phyloP scores from a whole-genome alignment of 2,113 vertebrate species.

The Gobius niger region DNA sequence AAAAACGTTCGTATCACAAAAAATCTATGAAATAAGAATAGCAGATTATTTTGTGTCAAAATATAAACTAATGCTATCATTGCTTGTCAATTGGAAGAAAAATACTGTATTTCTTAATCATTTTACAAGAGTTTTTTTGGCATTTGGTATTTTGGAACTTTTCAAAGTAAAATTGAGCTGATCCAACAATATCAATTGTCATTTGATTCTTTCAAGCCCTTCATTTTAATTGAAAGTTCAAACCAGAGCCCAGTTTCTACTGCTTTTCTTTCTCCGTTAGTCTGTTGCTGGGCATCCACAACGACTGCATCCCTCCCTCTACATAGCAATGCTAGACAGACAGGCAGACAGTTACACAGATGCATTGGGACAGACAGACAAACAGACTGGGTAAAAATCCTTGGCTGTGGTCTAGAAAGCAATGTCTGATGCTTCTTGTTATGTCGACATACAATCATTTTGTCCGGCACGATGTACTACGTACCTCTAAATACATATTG shows the following conservation, averaged over 20 bases:
- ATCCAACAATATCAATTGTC: slow-evolving; percentile 17
- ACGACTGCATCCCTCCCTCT: slow-evolving; percentile 37
- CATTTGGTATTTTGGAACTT: slow-evolving; percentile 16
- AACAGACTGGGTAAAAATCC: slow-evolving; percentile 63
- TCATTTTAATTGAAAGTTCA: slow-evolving; percentile 5
- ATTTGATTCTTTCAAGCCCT: slow-evolving; percentile 26
- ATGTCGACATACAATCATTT: slow-evolving; percentile 77
- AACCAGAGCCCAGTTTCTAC: slow-evolving; percentile 43
- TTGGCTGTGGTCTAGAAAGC: slow-evolving; percentile 76
- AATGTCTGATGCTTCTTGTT: slow-evolving; percentile 71
- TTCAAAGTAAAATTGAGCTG: slow-evolving; percentile 25
- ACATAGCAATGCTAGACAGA: slow-evolving; percentile 63
- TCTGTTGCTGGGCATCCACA: slow-evolving; percentile 24
- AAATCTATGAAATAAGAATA: slow-evolving; percentile 22
- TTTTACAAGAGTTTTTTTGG: slow-evolving; percentile 35
- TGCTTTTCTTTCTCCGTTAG: slow-evolving; percentile 26
- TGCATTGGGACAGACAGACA: slow-evolving; percentile 48
- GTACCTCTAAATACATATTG: slow-evolving; percentile 74
- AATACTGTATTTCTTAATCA: slow-evolving; percentile 14
- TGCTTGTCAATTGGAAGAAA: slow-evolving; percentile 36
- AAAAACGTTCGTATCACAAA: slow-evolving; percentile 22
- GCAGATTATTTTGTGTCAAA: slow-evolving; percentile 25
- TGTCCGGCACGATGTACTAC: slow-evolving; percentile 66
- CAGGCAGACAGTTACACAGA: slow-evolving; percentile 62
- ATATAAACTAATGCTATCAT: slow-evolving; percentile 28